Evolutionary conservation across 2,797 vertebrate genomes (phyloP), one percentile per base, ranked within the genome.

Genomic region (Threskiornis aethiopicus): DNA sequence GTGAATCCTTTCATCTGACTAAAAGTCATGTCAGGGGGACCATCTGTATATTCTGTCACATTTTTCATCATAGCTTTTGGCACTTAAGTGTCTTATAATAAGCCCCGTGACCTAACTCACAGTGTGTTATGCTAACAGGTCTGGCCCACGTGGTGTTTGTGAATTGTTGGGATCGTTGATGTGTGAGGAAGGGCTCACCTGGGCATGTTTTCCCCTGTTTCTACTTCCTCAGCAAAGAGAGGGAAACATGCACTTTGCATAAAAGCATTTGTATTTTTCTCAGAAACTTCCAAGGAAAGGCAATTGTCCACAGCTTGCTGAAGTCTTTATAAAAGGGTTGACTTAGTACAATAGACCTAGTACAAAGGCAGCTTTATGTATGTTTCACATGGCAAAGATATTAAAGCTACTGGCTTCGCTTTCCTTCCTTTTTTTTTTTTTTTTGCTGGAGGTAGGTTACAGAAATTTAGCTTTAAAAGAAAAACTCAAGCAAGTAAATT

Each of bases 401-500:
- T 76, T 77, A 49, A 89, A 92, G 21, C 83, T 67, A 51, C 24
- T 35, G 24, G 7, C 18, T 89, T 94, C 72, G 16, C 8, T 54
- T 65, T 37, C 4, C 16, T 59, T 33, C 2, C 6, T 47, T 47
- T 46, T 46, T 16, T 28, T 28, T 52, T 19, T 39, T 66, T 0
- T 33, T 37, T 37, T 37, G 8, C 37, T 81, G 26, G 11, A 66
- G 5, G 39, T 21, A n/a, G 1, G 26, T 78, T 84, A 81, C 24
- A 86, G 52, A 96, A 93, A 67, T 70, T 52, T 61, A 69, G 19
- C 59, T 58, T 92, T 85, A 69, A 93, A 92, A 87, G 24, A 84
- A 82, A 89, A 89, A 19, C 69, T 71, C 20, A 41, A 66, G 31
- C 70, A 92, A 17, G 71, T 76, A 93, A 89, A 90, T 87, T 89